These are phyloP conservation scores for Mixornis gularis DNA, from an alignment of 2,113 vertebrate genomes.

Conservation along the genomic window DNA sequence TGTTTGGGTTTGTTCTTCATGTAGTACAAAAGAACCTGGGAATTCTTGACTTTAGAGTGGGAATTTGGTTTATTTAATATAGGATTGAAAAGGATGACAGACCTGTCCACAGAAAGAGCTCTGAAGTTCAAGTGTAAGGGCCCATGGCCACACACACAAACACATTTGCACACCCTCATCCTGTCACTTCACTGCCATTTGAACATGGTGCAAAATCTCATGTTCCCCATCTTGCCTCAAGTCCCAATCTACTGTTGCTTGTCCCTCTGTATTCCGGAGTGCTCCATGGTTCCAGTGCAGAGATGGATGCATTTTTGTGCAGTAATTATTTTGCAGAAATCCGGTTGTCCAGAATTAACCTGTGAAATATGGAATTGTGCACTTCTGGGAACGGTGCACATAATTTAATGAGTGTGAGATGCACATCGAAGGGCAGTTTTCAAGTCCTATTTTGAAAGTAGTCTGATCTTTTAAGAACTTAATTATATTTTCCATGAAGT, in stretches of 20 bases:
- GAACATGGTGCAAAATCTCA: not conserved
- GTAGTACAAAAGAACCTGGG: not conserved
- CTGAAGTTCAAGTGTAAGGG: not conserved
- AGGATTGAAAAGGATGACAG: not conserved
- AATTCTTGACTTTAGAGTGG: not conserved
- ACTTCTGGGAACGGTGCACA: fast-evolving
- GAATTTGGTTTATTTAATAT: not conserved
- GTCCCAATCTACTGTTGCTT: not conserved
- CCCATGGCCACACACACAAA: not conserved
- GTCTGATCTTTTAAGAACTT: not conserved
- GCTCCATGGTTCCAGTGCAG: not conserved
- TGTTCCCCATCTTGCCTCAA: not conserved
- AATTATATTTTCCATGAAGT: not conserved
- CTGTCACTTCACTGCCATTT: not conserved
- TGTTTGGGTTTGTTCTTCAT: not conserved
- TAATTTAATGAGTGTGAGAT: not conserved
- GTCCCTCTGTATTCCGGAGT: not conserved
- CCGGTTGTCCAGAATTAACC: not conserved
- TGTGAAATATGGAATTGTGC: not conserved
- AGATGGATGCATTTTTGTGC: not conserved
- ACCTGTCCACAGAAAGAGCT: not conserved
- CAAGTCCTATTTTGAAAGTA: not conserved
- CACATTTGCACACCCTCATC: not conserved
- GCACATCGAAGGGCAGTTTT: not conserved
- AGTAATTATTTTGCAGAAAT: not conserved